A percentile compares a stretch with the other conserved stretches of the same genome.
Conservation (phyloP, 1,140 invertebrate species). For the Matsumurasca onukii region DNA sequence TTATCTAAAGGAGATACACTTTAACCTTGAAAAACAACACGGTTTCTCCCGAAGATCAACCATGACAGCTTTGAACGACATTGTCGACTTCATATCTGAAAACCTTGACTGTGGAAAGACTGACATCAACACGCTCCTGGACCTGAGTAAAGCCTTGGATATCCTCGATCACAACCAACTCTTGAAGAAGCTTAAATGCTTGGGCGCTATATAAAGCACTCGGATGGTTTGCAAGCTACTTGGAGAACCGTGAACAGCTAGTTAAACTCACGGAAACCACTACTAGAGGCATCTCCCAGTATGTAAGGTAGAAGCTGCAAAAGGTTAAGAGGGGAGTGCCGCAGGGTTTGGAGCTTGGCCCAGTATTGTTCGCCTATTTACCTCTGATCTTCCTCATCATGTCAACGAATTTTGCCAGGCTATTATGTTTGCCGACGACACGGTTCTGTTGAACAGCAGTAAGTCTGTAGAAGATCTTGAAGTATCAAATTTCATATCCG, state of each 20-base stretch:
- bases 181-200: slow-evolving; percentile 1
- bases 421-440: not conserved
- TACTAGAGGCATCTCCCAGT: not conserved
- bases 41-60: not conserved
- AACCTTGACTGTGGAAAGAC: not conserved
- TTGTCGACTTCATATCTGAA: slow-evolving; percentile 2
- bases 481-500: not conserved
- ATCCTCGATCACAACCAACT: slow-evolving; percentile 19
- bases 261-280: not conserved
- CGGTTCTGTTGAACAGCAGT: not conserved
- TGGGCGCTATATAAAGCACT: not conserved
- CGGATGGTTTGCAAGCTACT: not conserved
- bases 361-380: not conserved
- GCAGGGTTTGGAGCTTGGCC: not conserved
- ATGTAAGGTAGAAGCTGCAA: not conserved
- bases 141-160: slow-evolving; percentile 16
- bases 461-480: not conserved
- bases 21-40: not conserved
- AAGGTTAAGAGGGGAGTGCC: not conserved
- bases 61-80: not conserved
- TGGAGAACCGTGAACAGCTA: not conserved
- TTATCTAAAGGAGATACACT: not conserved
- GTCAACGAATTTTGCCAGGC: not conserved
- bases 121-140: slow-evolving; percentile 3
- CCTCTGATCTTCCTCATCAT: too few species aligned